These are phyloP conservation scores for Masticophis lateralis DNA, from an alignment of 2,797 vertebrate genomes.

Conservation along the genomic window DNA sequence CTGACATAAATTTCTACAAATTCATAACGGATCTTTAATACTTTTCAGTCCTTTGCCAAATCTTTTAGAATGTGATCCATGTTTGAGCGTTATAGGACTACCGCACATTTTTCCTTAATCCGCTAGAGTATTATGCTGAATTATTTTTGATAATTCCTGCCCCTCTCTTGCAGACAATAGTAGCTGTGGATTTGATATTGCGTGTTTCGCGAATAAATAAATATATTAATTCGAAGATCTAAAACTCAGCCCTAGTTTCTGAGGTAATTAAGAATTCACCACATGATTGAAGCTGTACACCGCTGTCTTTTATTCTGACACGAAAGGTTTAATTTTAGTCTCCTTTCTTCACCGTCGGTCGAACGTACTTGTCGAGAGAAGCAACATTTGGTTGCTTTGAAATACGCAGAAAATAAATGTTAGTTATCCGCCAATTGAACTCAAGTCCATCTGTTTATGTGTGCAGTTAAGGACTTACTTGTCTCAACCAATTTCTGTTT, in stretches of 20 bases:
- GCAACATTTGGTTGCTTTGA: not conserved
- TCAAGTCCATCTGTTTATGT: not conserved
- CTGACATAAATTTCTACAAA: constrained; percentile 19
- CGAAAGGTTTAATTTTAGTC: not conserved
- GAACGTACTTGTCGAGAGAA: not conserved
- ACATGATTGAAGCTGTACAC: too few relatives aligned
- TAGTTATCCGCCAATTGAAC: not conserved
- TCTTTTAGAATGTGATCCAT: constrained; percentile 38
- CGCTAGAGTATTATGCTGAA: constrained; percentile 43
- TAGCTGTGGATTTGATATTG: constrained; percentile 1
- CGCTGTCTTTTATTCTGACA: not conserved
- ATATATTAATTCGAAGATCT: not conserved
- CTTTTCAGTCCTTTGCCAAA: constrained; percentile 50
- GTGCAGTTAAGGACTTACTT: not conserved
- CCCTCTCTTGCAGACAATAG: not conserved
- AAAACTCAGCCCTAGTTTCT: not conserved
- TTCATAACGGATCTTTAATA: constrained; percentile 25
- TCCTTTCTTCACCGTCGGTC: not conserved
- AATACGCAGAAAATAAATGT: not conserved
- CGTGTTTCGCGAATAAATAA: not conserved
- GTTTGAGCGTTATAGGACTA: constrained; percentile 57
- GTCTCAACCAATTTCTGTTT: not conserved
- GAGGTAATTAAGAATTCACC: not conserved
- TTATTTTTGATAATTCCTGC: constrained; percentile 13
- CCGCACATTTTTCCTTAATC: constrained; percentile 53